These are phyloP conservation scores for Heloderma charlesbogerti DNA, from an alignment of 2,113 vertebrate species.

Conservation along the genomic window DNA sequence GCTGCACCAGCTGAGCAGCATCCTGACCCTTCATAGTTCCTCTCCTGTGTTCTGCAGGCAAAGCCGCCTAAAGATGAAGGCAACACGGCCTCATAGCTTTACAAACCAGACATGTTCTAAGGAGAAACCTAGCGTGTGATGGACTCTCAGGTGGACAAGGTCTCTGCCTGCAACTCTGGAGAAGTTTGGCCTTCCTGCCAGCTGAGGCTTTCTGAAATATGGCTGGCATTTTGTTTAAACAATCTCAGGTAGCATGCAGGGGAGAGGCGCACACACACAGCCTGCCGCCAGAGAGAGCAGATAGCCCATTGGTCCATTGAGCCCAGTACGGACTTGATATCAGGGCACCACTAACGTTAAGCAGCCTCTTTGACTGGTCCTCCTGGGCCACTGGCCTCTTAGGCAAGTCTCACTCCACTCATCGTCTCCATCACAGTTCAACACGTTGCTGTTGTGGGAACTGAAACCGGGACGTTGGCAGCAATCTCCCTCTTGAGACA, in stretches of 20 bases:
- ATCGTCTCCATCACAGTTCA: neutral
- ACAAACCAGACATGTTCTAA: neutral
- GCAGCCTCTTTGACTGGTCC: too few species aligned
- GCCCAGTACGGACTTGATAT: too few species aligned
- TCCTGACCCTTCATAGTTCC: neutral
- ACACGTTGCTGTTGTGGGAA: neutral
- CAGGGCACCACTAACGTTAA: too few species aligned
- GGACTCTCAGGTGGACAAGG: neutral
- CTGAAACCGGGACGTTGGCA: neutral
- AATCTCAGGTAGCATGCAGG: neutral
- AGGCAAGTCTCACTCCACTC: neutral
- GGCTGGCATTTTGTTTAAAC: neutral
- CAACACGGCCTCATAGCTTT: neutral
- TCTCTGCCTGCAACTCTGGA: neutral
- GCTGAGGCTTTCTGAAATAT: neutral
- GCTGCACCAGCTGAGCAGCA: neutral
- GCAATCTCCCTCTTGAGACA: too few species aligned
- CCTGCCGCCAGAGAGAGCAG: neutral
- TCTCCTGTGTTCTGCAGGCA: conserved; percentile 48
- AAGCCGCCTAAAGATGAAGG: conserved; percentile 62
- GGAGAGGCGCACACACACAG: neutral
- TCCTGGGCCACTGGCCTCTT: neutral
- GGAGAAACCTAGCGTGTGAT: neutral
- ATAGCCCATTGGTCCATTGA: too few species aligned
- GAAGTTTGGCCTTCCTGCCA: neutral